A percentile compares a stretch with the other conserved stretches of the same genome.
These are phyloP conservation scores for Tineola bisselliella DNA, from an alignment of 2,888 invertebrate genomes.

Conservation along the genomic window DNA sequence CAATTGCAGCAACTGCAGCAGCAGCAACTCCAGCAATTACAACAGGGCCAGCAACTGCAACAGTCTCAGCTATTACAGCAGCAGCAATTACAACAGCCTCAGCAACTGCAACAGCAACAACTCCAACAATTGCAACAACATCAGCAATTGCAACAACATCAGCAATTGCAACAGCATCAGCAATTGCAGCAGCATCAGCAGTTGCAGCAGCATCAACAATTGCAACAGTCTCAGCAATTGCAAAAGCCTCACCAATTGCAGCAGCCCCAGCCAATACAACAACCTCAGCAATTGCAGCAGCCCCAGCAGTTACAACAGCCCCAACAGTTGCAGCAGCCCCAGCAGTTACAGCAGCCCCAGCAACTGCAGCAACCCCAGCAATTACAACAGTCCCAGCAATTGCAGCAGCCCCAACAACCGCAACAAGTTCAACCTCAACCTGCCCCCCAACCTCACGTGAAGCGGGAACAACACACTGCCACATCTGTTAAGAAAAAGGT, in stretches of 20 bases:
- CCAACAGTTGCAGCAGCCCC: no score
- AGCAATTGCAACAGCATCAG: constrained; percentile 23
- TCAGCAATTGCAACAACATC: constrained; percentile 37
- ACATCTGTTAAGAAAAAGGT: constrained; percentile 51
- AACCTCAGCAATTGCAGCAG: not conserved
- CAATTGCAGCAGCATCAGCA: constrained; percentile 24
- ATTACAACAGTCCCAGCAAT: not conserved
- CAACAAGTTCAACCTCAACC: constrained; percentile 14
- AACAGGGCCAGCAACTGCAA: constrained; percentile 32
- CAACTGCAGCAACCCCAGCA: not conserved
- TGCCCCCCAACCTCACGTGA: constrained; percentile 30
- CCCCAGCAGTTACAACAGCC: no score
- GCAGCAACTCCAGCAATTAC: constrained; percentile 30
- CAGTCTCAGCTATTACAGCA: constrained; percentile 20
- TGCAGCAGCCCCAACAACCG: constrained; percentile 8
- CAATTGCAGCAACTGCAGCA: constrained; percentile 22
- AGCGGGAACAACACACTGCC: constrained; percentile 51
- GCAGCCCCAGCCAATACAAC: not conserved
- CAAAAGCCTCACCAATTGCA: constrained; percentile 22
- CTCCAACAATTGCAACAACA: constrained; percentile 39
- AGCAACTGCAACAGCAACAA: constrained; percentile 23
- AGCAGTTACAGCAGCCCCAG: no score
- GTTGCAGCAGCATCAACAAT: constrained; percentile 34
- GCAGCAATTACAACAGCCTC: constrained; percentile 34
- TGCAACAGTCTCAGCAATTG: constrained; percentile 29